Evolutionary conservation across 2,888 invertebrate species (phyloP).

Genomic region (Hypercompe scribonia): DNA sequence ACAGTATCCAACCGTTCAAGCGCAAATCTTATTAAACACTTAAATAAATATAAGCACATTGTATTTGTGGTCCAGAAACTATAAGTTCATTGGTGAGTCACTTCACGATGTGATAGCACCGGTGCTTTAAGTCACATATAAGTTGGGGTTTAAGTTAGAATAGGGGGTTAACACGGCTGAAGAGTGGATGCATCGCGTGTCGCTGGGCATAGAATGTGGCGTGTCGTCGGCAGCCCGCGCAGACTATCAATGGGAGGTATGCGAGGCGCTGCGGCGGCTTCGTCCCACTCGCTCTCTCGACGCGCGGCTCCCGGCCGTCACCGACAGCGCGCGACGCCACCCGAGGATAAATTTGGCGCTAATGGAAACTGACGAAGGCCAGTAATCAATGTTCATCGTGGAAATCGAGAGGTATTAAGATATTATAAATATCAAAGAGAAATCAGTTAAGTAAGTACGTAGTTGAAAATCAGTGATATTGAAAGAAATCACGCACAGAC

Average conservation of each 20-base stretch:
- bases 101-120: conserved; percentile 56
- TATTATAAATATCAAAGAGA: conserved; percentile 61
- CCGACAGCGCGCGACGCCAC: conserved; percentile 75
- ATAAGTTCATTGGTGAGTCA: conserved; percentile 44
- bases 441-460: conserved; percentile 36
- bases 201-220: conserved; percentile 65
- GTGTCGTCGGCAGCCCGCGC: conserved; percentile 78
- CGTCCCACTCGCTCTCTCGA: conserved; percentile 71
- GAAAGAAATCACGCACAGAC: conserved; percentile 28
- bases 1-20: conserved; percentile 66
- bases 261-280: conserved; percentile 62
- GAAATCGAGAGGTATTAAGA: conserved; percentile 72
- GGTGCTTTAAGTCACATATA: conserved; percentile 67
- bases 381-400: conserved; percentile 83
- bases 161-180: conserved; percentile 62
- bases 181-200: conserved; percentile 68
- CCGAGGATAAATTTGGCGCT: conserved; percentile 86
- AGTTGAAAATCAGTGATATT: conserved; percentile 27
- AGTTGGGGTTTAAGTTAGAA: conserved; percentile 62
- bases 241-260: conserved; percentile 79
- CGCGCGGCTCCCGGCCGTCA: conserved; percentile 53
- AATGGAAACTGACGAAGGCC: conserved; percentile 78
- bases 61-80: conserved; percentile 49
- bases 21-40: conserved; percentile 65
- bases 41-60: conserved; percentile 62